Percentiles rank a stretch among this genome's conserved stretches.
phyloP scores from a whole-genome alignment of 2,797 vertebrate species.

The Varecia variegata region DNA sequence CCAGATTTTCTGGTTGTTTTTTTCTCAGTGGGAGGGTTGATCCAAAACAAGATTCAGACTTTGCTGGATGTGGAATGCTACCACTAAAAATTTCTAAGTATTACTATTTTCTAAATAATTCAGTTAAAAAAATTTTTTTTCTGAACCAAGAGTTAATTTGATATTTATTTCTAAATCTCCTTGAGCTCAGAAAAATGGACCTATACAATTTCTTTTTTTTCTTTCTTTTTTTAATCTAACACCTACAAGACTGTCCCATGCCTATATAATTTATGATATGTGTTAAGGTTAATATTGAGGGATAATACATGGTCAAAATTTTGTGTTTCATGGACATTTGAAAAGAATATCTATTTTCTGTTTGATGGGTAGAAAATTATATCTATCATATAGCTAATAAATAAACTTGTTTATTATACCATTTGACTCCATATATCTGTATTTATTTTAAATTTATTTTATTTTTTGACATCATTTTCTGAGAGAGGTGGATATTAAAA shows the following conservation, averaged over 20 bases:
- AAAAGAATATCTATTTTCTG: not conserved
- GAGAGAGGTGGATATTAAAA: not conserved
- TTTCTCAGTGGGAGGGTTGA: not conserved
- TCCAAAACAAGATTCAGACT: not conserved
- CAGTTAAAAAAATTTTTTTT: not conserved
- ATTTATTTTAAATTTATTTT: not conserved
- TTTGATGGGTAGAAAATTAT: not conserved
- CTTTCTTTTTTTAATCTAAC: not conserved
- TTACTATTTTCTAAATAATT: not conserved
- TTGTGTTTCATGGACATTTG: not conserved
- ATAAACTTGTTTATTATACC: not conserved
- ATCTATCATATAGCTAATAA: not conserved
- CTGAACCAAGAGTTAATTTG: not conserved
- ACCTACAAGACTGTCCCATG: not conserved
- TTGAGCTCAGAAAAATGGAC: not conserved
- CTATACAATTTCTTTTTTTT: not conserved
- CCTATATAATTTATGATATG: not conserved
- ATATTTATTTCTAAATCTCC: not conserved
- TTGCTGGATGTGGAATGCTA: not conserved
- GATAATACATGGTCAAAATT: not conserved
- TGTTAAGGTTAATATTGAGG: not conserved
- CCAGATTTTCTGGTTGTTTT: slow-evolving; percentile 6
- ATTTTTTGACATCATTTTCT: not conserved
- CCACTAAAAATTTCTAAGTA: not conserved
- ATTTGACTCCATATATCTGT: not conserved